Evolutionary conservation across 2,113 vertebrate species (phyloP).

Genomic region (Alligator sinensis): DNA sequence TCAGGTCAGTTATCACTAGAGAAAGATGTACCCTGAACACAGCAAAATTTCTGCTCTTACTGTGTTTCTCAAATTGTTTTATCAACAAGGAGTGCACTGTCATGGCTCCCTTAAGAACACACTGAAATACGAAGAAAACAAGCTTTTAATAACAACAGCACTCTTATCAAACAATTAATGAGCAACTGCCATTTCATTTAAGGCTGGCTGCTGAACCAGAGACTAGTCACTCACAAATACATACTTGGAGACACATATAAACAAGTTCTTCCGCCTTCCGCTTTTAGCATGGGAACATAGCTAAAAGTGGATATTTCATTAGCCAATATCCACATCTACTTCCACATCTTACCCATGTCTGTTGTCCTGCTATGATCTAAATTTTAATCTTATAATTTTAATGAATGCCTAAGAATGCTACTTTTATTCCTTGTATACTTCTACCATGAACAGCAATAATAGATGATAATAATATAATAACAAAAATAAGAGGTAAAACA

Average conservation of each 20-base stretch:
- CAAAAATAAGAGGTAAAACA: neutral
- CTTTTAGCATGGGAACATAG: neutral
- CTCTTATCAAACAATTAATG: conserved; percentile 31
- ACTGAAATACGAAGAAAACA: neutral
- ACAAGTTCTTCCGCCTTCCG: neutral
- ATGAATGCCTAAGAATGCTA: neutral
- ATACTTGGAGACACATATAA: conserved; percentile 4
- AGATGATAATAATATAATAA: neutral
- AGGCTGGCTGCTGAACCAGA: neutral
- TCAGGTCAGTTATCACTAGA: neutral
- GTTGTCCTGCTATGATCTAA: neutral
- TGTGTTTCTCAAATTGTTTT: neutral
- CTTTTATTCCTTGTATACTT: neutral
- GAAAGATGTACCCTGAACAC: neutral
- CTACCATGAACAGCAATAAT: neutral
- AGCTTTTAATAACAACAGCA: neutral
- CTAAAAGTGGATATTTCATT: conserved; percentile 15
- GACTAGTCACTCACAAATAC: conserved; percentile 9
- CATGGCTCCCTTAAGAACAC: neutral
- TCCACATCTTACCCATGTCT: neutral
- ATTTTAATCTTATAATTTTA: neutral
- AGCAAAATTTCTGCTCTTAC: neutral
- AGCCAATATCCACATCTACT: neutral
- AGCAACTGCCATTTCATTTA: conserved; percentile 9
- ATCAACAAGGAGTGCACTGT: neutral